Evolutionary conservation across 2,113 vertebrate genomes (phyloP).

Genomic region (Spea multiplicata): DNA sequence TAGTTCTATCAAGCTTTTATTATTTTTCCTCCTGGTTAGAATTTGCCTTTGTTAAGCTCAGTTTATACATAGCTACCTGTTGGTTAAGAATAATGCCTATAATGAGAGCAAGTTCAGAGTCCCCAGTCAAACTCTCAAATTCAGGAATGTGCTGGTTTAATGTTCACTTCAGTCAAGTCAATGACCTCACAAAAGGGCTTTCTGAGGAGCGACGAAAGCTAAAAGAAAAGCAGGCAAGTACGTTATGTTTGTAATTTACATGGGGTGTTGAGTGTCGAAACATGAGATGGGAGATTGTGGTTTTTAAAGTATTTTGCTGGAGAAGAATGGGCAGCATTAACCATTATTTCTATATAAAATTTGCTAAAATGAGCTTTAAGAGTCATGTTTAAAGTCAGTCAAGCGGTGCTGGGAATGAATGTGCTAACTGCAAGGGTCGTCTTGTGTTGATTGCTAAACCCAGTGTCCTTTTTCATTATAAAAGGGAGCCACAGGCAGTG

Average conservation of each 20-base stretch:
- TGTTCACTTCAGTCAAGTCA: constrained; percentile 25
- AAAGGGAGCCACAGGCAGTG: too few relatives aligned
- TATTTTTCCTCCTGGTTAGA: constrained; percentile 9
- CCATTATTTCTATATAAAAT: too few relatives aligned
- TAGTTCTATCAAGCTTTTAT: constrained; percentile 23
- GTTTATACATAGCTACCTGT: constrained; percentile 27
- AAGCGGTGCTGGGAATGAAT: too few relatives aligned
- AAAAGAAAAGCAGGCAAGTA: constrained; percentile 12
- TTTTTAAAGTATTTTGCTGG: too few relatives aligned
- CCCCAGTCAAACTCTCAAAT: constrained; percentile 18
- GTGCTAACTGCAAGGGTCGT: too few relatives aligned
- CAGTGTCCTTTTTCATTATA: too few relatives aligned
- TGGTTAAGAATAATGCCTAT: constrained; percentile 22
- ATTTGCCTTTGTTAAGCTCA: constrained; percentile 27
- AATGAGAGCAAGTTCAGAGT: constrained; percentile 9
- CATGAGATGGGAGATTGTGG: too few relatives aligned
- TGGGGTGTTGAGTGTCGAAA: neutral
- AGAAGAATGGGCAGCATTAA: too few relatives aligned
- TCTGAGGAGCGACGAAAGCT: neutral
- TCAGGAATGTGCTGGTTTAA: constrained; percentile 19
- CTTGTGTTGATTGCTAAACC: too few relatives aligned
- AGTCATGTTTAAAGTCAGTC: too few relatives aligned
- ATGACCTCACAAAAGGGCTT: constrained; percentile 32
- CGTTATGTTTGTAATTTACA: neutral
- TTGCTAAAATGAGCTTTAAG: too few relatives aligned